phyloP scores from a whole-genome alignment of 2,888 invertebrate genomes.

The Abrostola triplasia region DNA sequence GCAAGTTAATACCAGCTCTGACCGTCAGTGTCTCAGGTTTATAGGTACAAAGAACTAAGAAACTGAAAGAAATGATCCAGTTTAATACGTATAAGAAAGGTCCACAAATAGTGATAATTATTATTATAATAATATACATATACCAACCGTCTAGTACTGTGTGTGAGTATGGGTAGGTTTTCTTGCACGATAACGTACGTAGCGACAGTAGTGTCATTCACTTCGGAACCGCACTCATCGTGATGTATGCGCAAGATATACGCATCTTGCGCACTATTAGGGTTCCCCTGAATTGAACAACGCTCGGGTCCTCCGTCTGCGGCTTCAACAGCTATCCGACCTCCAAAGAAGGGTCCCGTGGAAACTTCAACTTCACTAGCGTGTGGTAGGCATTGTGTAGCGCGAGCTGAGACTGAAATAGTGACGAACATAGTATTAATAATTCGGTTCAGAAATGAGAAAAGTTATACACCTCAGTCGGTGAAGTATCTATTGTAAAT shows the following conservation, averaged over 20 bases:
- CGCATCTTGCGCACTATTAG: conserved; percentile 91
- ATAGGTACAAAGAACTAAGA: conserved; percentile 94
- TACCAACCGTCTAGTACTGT: conserved; percentile 91
- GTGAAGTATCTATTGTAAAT: not conserved
- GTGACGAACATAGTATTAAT: not conserved
- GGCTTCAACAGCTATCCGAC: conserved; percentile 92
- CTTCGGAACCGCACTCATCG: conserved; percentile 91
- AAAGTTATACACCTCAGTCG: not conserved
- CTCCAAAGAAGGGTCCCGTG: conserved; percentile 94
- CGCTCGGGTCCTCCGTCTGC: conserved; percentile 91
- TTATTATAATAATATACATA: not conserved
- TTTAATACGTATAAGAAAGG: conserved; percentile 3
- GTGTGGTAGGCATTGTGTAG: conserved; percentile 93
- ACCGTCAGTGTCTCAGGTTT: conserved; percentile 95
- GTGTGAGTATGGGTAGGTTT: conserved; percentile 94
- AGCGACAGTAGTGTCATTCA: conserved; percentile 93
- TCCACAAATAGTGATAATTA: not conserved
- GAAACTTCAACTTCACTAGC: conserved; percentile 95
- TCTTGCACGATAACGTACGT: conserved; percentile 95
- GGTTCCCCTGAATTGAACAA: conserved; percentile 93
- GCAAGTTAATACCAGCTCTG: conserved; percentile 92
- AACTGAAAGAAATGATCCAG: conserved; percentile 80
- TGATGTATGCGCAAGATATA: conserved; percentile 93
- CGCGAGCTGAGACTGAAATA: conserved; percentile 92
- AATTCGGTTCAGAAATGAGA: not conserved